Evolutionary conservation across 1,140 invertebrate species (phyloP), one percentile per base, ranked within the genome.

Genomic region (Aradophagus sp.): DNA sequence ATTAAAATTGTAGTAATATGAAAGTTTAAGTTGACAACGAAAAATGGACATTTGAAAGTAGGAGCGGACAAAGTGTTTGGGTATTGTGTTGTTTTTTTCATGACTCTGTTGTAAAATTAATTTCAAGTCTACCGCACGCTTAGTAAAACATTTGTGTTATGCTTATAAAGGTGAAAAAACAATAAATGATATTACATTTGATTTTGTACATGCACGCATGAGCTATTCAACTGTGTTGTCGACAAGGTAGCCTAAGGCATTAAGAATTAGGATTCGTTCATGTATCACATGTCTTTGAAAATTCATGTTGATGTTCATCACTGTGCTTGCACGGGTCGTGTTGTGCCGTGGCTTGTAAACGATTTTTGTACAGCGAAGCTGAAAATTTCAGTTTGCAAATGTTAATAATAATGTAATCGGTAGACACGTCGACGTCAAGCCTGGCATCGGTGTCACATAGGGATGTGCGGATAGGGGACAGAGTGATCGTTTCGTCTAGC

Each of bases 401-500:
- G 52, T 19, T 61, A 45, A 69, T 61, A 55, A 58, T 63, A 14
- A 61, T 82, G 77, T 74, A 63, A 29, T 73, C 38, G 71, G 48
- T 79, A 92, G 90, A 89, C 86, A 86, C 88, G 70, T 91, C 90
- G 8, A 90, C 88, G 62, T 89, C 89, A 42, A 90, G 87, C 71
- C 68, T 88, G 47, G 74, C 83, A 31, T 87, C 89, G 20, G 80
- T 83, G 10, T 80, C 83, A 2, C 80, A 87, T 26, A 86, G 82
- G 70, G 90, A 92, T 70, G 81, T 95, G 34, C 92, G 91, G 78
- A 79, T 96, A 56, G 96, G 96, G 26, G 96, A 98, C 75, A 89
- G 96, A 36, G 96, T 99, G 11, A 93, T 98, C 63, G 95, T 98
- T 7, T 91, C 90, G 70, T 93, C 92, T 44, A 92, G 92, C 14